phyloP scores from a whole-genome alignment of 2,113 vertebrate genomes.

The Irena cyanogastra region DNA sequence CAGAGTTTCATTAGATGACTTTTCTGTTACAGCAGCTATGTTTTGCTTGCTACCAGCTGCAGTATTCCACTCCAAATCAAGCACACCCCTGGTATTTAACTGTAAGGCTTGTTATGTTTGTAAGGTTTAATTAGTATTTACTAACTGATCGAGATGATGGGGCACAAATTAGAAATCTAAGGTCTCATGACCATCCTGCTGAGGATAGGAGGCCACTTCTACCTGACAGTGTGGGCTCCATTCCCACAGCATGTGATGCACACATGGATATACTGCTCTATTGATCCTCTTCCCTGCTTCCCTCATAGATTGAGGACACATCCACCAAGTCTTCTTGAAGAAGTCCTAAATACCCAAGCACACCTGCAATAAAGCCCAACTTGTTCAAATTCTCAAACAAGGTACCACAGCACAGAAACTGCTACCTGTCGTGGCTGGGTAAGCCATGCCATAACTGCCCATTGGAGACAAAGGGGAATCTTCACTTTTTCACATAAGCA shows the following conservation, averaged over 20 bases:
- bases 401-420: neutral
- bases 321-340: neutral
- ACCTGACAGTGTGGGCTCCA: neutral
- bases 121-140: neutral
- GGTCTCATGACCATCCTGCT: neutral
- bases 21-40: neutral
- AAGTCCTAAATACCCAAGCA: neutral
- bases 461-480: neutral
- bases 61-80: neutral
- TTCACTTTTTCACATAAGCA: neutral
- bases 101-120: neutral
- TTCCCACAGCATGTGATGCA: neutral
- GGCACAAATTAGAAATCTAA: neutral
- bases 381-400: neutral
- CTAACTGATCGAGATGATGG: neutral
- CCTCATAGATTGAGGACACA: neutral
- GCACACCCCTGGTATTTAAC: neutral
- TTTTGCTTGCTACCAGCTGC: constrained; percentile 15
- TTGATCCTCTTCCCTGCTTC: neutral
- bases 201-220: neutral
- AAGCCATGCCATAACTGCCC: neutral
- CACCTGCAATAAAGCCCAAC: neutral
- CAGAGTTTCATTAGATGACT: neutral
- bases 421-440: neutral
- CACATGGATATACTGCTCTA: neutral